Evolutionary conservation across 1,140 invertebrate species (phyloP).

Genomic region (Drosophila albomicans): DNA sequence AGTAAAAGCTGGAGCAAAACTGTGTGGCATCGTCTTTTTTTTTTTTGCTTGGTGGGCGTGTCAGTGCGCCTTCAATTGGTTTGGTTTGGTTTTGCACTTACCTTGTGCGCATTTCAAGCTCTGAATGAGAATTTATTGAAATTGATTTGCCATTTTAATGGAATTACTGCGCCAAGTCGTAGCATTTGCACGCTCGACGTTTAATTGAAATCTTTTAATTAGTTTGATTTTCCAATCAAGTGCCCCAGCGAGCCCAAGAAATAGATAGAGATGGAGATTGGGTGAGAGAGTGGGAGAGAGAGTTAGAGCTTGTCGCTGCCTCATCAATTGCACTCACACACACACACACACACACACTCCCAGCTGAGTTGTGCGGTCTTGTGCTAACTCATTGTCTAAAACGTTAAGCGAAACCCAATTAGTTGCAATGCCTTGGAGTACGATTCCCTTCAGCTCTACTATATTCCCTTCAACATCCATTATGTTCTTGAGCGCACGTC

Average conservation of each 20-base stretch:
- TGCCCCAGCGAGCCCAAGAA: slow-evolving; percentile 58
- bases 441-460: slow-evolving; percentile 33
- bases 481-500: slow-evolving; percentile 71
- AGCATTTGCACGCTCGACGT: slow-evolving; percentile 61
- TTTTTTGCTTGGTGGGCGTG: slow-evolving; percentile 29
- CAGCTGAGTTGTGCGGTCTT: slow-evolving; percentile 8
- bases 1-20: background rate
- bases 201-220: slow-evolving; percentile 85
- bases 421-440: slow-evolving; percentile 76
- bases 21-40: slow-evolving; percentile 15
- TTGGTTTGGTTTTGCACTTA: slow-evolving; percentile 3
- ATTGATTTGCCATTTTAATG: slow-evolving; percentile 80
- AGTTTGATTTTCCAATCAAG: slow-evolving; percentile 84
- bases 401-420: slow-evolving; percentile 76
- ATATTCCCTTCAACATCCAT: slow-evolving; percentile 67
- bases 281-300: background rate
- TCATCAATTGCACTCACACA: background rate
- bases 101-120: slow-evolving; percentile 53
- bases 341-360: background rate
- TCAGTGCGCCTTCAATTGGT: slow-evolving; percentile 34
- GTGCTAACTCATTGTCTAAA: slow-evolving; percentile 44
- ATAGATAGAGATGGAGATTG: background rate
- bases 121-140: slow-evolving; percentile 76
- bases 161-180: slow-evolving; percentile 61
- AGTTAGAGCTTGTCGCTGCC: slow-evolving; percentile 18